Evolutionary conservation across 2,113 vertebrate genomes (phyloP), one percentile per base, ranked within the genome.

Genomic region (Spilogale gracilis): DNA sequence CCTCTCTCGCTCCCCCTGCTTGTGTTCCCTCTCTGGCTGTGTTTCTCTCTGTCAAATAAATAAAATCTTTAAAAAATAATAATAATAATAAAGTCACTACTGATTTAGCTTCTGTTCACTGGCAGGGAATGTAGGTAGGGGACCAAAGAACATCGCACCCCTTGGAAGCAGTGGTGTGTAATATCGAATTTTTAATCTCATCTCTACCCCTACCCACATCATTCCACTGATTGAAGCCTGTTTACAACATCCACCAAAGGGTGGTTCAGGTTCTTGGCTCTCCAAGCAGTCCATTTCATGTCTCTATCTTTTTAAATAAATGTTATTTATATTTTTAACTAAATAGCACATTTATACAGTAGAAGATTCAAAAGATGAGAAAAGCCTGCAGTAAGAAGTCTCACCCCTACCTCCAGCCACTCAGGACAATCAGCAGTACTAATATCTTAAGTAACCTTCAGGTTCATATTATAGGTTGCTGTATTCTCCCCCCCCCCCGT

Each of bases 21-120:
- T 38, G 38, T 38, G 38, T 38, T 38, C 38, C 38, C 38, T 38
- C 38, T 38, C 38, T 38, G 38, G 38, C 38, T 38, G 38, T 38
- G 38, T 38, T 38, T 38, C 38, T 38, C 38, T 38, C 38, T 38
- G 38, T 38, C 38, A 38, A 38, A 38, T 38, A 38, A 38, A 38
- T 38, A 38, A 38, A 38, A 38, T 38, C 38, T 38, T 38, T 38
- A 38, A 38, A 38, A 38, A 38, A 38, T 38, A 38, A 38, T 38
- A 38, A 38, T 85, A 82, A 74, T 97, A 97, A 30, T 81, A 84
- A 96, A 97, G 83, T 50, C 63, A 18, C 38, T 63, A 2, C 21
- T 25, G 80, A 60, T 90, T 85, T 76, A 16, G 71, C 17, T 27
- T 97, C 67, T 89, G 52, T 81, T 95, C 69, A 43, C 71, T 92